Base-by-base conservation (phyloP, 2,888 invertebrate species). In the Sclerodermus sp. region DNA sequence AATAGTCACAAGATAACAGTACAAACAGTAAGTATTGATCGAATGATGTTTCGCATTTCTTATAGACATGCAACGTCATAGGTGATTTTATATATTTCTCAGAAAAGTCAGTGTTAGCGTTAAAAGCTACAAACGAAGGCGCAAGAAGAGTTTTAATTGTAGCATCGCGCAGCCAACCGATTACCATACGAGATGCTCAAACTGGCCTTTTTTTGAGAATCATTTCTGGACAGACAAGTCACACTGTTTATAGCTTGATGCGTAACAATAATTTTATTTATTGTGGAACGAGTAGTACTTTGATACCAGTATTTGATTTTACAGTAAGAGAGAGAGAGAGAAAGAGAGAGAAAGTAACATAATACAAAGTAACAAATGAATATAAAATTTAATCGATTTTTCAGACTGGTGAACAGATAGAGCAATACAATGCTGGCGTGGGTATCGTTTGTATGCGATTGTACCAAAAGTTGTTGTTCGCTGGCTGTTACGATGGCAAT, bases 401-500 rank as follows among this genome's bases (percentile, higher is more conserved):
- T 1, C 71, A 90, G 90, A 87, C 83, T 64, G 90, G 90, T 1
- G 74, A 78, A 18, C 81, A 86, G 70, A 78, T 83, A 32, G 80
- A 81, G n/a, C 79, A 81, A 32, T 83, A 85, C 62, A 79, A 79
- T 47, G 86, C 87, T 36, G 88, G 88, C 38, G 87, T 87, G 68
- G 89, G 89, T 13, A 87, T 88, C 41, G 86, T 88, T 34, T 88
- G 89, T 55, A 82, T 91, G 81, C 84, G 85, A 51, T 79, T 86
- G 43, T 81, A 83, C 38, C 82, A 84, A 58, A 84, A 87, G 34
- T 80, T 86, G 36, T 77, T 88, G 53, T 81, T 85, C 77, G 87
- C 88, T 38, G 90, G 89, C 58, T 90, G 90, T 79, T 89, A 89
- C 74, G 89, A 90, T 79, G 90, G 90, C 53, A 86, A 84, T 71